A percentile compares a stretch with the other conserved stretches of the same genome.
Conservation (phyloP, 2,888 invertebrate species). For the Suillia variegata region DNA sequence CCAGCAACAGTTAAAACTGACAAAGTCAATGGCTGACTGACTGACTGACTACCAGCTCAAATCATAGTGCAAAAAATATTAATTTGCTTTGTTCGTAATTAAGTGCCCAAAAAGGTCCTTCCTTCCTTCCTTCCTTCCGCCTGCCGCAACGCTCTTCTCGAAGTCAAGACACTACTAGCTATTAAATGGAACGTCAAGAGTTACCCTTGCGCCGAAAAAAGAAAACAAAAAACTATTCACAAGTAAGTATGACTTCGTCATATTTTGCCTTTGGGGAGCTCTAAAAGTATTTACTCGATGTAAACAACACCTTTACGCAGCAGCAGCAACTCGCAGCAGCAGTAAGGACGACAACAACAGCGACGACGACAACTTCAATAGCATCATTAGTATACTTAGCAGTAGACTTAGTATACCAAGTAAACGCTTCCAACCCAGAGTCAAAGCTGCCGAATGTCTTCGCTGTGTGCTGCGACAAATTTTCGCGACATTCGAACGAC, state of each 20-base stretch:
- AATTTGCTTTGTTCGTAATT: constrained; percentile 16
- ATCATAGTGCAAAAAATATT: constrained; percentile 8
- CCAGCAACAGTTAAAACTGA: constrained; percentile 11
- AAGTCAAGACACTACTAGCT: no score
- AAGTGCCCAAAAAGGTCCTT: not conserved
- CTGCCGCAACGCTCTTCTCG: no score
- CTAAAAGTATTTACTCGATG: not conserved
- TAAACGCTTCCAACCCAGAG: no score
- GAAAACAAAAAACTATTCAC: no score
- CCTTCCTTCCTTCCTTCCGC: no score
- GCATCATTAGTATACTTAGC: constrained; percentile 37
- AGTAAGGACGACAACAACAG: constrained; percentile 5
- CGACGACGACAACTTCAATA: constrained; percentile 37
- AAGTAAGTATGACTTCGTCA: not conserved
- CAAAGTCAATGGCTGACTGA: not conserved
- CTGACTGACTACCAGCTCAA: not conserved
- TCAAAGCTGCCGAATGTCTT: not conserved
- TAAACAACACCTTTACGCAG: constrained; percentile 35
- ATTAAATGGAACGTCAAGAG: no score
- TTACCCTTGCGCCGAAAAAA: not conserved
- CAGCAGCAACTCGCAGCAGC: no score
- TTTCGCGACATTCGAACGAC: not conserved
- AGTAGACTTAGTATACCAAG: no score
- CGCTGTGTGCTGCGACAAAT: not conserved
- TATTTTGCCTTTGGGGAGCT: not conserved